Percentiles rank a stretch among this genome's conserved stretches.
Evolutionary conservation across 2,797 vertebrate species (phyloP).

Genomic region (Gadopsis marmoratus): DNA sequence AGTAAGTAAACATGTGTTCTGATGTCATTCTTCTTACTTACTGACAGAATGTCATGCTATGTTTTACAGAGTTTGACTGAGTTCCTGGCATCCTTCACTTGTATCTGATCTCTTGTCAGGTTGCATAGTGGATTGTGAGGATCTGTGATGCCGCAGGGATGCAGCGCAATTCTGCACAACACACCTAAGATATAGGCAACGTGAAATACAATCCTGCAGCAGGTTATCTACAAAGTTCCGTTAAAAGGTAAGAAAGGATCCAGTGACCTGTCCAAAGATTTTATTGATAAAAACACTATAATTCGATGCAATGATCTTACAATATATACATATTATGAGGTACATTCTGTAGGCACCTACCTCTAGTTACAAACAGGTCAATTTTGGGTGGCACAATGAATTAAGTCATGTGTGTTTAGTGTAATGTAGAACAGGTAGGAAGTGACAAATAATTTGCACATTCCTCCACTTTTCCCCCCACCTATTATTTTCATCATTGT

Average conservation of each 20-base stretch:
- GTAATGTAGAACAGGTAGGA: background rate
- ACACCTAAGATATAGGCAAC: background rate
- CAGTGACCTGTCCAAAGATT: background rate
- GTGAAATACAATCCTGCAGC: background rate
- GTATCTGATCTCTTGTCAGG: slow-evolving; percentile 7
- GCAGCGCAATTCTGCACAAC: background rate
- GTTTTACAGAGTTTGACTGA: background rate
- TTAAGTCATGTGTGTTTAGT: background rate
- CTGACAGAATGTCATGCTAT: background rate
- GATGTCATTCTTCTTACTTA: background rate
- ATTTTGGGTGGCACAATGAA: too few relatives aligned
- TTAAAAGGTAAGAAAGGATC: background rate
- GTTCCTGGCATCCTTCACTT: background rate
- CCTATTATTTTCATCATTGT: background rate
- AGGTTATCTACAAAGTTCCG: background rate
- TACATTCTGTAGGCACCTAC: background rate
- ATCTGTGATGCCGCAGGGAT: background rate
- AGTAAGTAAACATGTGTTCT: background rate
- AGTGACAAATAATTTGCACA: background rate
- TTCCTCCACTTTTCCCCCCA: background rate
- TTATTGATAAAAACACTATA: background rate
- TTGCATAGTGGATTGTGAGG: background rate
- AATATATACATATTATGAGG: background rate
- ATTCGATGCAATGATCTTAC: background rate
- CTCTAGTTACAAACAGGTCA: background rate